Conservation (phyloP, 2,888 invertebrate species). For the Cheilosia pagana region DNA sequence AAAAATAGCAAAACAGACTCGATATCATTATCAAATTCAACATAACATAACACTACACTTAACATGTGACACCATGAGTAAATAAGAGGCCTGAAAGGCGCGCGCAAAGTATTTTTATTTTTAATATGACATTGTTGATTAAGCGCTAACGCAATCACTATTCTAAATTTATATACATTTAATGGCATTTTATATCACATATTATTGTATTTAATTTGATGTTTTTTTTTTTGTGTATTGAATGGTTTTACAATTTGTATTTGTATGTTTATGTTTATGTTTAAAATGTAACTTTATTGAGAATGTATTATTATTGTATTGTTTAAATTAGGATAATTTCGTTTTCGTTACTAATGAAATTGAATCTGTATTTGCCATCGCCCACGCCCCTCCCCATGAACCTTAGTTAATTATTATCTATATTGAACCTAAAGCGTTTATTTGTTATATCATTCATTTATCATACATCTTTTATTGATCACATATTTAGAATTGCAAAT, state of each 20-base stretch:
- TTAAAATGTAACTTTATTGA: slow-evolving; percentile 24
- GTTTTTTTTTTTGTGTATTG: slow-evolving; percentile 13
- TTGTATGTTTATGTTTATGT: slow-evolving; percentile 22
- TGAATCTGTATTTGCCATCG: slow-evolving; percentile 62
- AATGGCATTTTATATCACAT: slow-evolving; percentile 54
- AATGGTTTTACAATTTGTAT: slow-evolving; percentile 43
- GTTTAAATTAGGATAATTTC: slow-evolving; percentile 67
- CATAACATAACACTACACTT: slow-evolving; percentile 53
- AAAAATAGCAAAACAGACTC: slow-evolving; percentile 41
- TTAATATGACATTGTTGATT: slow-evolving; percentile 66
- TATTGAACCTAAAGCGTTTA: slow-evolving; percentile 35
- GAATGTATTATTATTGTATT: slow-evolving; percentile 53
- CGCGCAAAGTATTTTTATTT: slow-evolving; percentile 74
- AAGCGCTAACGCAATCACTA: slow-evolving; percentile 69
- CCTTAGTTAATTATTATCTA: slow-evolving; percentile 68
- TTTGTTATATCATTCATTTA: slow-evolving; percentile 40
- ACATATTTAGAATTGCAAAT: slow-evolving; percentile 65
- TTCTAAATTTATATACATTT: slow-evolving; percentile 67
- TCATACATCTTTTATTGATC: slow-evolving; percentile 43
- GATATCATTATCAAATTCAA: slow-evolving; percentile 57
- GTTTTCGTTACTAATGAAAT: slow-evolving; percentile 59
- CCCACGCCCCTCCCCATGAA: slow-evolving; percentile 36
- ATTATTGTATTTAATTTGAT: slow-evolving; percentile 27
- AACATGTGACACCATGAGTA: slow-evolving; percentile 50
- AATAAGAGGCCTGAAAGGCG: slow-evolving; percentile 68